Conservation (phyloP, 1,140 invertebrate genomes). For the Polypedilum vanderplanki region DNA sequence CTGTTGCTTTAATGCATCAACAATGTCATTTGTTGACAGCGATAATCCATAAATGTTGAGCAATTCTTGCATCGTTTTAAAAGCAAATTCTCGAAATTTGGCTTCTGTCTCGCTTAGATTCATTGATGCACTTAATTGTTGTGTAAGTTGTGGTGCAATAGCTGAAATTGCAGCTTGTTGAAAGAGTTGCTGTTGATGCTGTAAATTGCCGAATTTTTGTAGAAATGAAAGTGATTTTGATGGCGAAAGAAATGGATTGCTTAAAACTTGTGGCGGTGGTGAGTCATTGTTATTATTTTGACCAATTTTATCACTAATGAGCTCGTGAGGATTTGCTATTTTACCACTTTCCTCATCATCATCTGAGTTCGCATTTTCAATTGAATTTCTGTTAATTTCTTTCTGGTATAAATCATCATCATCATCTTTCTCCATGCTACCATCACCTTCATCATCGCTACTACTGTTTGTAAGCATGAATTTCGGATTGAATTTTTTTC, state of each 20-base stretch:
- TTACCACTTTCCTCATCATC: background rate
- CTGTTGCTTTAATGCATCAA: conserved; percentile 31
- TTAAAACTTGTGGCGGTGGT: background rate
- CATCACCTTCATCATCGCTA: conserved; percentile 25
- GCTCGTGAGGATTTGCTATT: background rate
- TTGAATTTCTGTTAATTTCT: conserved; percentile 6
- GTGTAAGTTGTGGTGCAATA: background rate
- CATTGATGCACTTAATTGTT: conserved; percentile 3
- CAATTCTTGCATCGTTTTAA: conserved; percentile 31
- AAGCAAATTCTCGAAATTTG: conserved; percentile 29
- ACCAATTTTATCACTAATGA: conserved; percentile 11
- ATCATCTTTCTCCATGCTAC: conserved; percentile 24
- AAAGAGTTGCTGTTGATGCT: conserved; percentile 21
- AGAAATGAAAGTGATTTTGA: background rate
- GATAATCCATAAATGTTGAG: conserved; percentile 31
- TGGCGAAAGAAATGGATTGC: conserved; percentile 15
- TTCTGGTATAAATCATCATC: conserved; percentile 22
- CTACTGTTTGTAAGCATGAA: conserved; percentile 25
- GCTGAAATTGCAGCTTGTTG: background rate
- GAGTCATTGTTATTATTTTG: conserved; percentile 23
- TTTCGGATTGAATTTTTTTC: conserved; percentile 27
- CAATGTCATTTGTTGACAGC: conserved; percentile 30
- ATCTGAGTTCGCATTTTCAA: background rate
- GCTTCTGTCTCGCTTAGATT: conserved; percentile 22
- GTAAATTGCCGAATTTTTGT: conserved; percentile 6